Percentiles rank a stretch among this genome's conserved stretches.
Conservation (phyloP, 2,113 vertebrate genomes). For the Poeciliopsis occidentalis region DNA sequence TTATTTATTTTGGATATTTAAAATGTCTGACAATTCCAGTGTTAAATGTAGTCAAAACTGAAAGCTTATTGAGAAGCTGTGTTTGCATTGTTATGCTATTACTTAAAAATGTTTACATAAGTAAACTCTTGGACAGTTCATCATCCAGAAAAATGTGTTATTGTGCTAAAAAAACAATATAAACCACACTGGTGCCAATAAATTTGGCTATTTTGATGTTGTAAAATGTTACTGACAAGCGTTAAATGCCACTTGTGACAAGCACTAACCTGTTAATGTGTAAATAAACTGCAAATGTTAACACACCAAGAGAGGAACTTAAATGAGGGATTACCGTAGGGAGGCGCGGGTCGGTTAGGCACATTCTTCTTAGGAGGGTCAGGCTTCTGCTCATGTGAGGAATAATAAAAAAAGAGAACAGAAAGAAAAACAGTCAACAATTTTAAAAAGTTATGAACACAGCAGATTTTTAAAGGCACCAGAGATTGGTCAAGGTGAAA, state of each 20-base stretch:
- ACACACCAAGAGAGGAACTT: background rate
- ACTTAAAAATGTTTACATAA: too few species aligned
- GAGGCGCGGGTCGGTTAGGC: conserved; percentile 77
- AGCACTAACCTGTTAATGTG: background rate
- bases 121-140: too few species aligned
- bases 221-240: background rate
- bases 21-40: too few species aligned
- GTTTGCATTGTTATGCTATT: too few species aligned
- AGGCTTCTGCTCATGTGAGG: conserved; percentile 59
- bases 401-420: conserved; percentile 13
- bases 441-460: conserved; percentile 20
- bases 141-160: too few species aligned
- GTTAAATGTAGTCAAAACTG: too few species aligned
- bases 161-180: background rate
- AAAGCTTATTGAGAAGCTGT: too few species aligned
- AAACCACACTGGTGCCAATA: background rate
- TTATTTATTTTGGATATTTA: too few species aligned
- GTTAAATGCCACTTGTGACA: background rate
- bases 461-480: conserved; percentile 23
- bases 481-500: conserved; percentile 29
- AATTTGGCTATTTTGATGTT: background rate
- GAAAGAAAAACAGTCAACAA: conserved; percentile 2
- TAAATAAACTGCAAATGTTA: background rate
- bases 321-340: conserved; percentile 73
- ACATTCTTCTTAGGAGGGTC: conserved; percentile 77